Base-by-base conservation (phyloP, 2,113 vertebrate genomes). In the Dasyurus viverrinus region DNA sequence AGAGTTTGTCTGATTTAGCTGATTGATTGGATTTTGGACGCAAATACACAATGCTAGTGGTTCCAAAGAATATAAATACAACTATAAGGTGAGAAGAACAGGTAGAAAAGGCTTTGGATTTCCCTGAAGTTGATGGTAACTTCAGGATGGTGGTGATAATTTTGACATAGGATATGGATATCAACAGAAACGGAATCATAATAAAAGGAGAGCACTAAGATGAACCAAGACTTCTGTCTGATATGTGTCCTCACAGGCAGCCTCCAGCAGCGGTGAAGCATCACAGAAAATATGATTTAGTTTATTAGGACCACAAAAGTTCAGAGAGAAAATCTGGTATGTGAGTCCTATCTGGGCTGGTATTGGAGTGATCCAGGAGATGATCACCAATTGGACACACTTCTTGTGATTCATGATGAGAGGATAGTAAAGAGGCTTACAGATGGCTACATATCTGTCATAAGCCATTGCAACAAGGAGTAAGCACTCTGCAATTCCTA, bases 271-370 rank as follows among this genome's bases (percentile, higher is more conserved):
- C 2, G 97, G 96, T 25, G 94, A 46, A 48, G 91, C 89, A 50
- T 97, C 97, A 91, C 97, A 98, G 50, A 98, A 98, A 54, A 97
- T 95, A 92, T 97, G 96, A 54, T 96, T 57, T 10, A 98, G 94
- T 89, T 94, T 52, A n/a, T 97, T 97, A 48, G 96, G 68, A 10
- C 95, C 97, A 92, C 98, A 98, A 90, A 98, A 98, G 19, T 47
- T 52, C 25, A 98, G 76, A 9, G 90, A 91, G n/a, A 95, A 94
- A 22, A 95, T 96, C 50, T 96, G 93, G 46, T 55, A 25, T 0
- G 97, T 91, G 93, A 95, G 93, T 23, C 95, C 93, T 24, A 93
- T 14, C 6, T 92, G 94, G 2, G 89, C 95, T 30, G 97, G 53
- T 48, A 95, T 91, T 3, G 97, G 95, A 2, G 93, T 92, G 19